Evolutionary conservation across 1,140 invertebrate species (phyloP).

Genomic region (Panagrolaimus sp.): DNA sequence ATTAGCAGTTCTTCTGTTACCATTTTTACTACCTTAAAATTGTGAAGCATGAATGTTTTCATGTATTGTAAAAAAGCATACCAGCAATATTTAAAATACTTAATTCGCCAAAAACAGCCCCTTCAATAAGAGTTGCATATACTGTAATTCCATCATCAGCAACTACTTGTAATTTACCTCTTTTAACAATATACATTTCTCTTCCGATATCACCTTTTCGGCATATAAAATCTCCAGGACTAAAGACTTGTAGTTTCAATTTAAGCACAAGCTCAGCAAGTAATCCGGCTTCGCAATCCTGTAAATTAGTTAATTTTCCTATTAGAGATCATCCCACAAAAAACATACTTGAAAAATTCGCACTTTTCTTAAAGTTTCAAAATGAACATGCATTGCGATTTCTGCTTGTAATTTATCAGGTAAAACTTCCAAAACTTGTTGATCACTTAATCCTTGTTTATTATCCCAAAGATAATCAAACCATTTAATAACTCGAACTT

Average conservation of each 20-base stretch:
- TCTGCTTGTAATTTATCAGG: conserved; percentile 91
- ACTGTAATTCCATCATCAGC: conserved; percentile 50
- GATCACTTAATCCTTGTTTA: conserved; percentile 70
- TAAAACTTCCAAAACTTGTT: conserved; percentile 64
- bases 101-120: conserved; percentile 56
- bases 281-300: conserved; percentile 87
- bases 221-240: conserved; percentile 90
- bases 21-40: conserved; percentile 57
- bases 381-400: conserved; percentile 85
- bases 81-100: conserved; percentile 58
- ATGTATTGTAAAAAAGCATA: too few species aligned
- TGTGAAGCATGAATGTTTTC: too few species aligned
- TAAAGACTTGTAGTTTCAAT: conserved; percentile 82
- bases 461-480: conserved; percentile 93
- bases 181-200: conserved; percentile 91
- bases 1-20: conserved; percentile 61
- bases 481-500: conserved; percentile 84
- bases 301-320: conserved; percentile 6
- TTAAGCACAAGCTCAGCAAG: conserved; percentile 86
- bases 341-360: conserved; percentile 63
- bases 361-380: conserved; percentile 86
- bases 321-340: too few species aligned
- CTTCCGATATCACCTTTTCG: conserved; percentile 90
- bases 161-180: conserved; percentile 69
- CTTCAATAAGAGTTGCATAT: conserved; percentile 53